Evolutionary conservation across 2,797 vertebrate species (phyloP).

Genomic region (Rhynchonycteris naso): DNA sequence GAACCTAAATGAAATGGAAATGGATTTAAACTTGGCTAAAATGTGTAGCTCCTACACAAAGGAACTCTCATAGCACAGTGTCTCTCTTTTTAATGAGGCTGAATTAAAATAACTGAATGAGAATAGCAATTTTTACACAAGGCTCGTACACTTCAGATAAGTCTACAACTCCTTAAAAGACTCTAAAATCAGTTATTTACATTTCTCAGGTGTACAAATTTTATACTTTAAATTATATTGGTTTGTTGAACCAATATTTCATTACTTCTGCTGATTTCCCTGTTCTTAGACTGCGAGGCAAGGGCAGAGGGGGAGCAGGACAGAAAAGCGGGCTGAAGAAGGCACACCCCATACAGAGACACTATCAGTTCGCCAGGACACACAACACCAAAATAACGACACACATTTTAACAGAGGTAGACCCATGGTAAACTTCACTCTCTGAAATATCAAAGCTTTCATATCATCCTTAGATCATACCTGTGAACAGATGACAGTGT

Average conservation of each 20-base stretch:
- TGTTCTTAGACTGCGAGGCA: not conserved
- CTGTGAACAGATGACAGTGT: conserved; percentile 61
- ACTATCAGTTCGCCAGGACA: not conserved
- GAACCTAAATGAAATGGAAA: not conserved
- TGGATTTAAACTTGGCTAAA: not conserved
- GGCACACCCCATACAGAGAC: fast-evolving
- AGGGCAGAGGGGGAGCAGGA: not conserved
- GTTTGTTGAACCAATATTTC: conserved; percentile 8
- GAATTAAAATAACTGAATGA: conserved; percentile 15
- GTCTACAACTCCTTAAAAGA: not conserved
- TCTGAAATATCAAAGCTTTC: conserved; percentile 83
- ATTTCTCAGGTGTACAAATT: conserved; percentile 39
- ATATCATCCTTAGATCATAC: conserved; percentile 83
- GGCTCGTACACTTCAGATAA: not conserved
- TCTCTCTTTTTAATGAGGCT: not conserved
- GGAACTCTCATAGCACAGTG: not conserved
- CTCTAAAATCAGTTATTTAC: not conserved
- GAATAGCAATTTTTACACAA: conserved; percentile 39
- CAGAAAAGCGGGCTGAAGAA: not conserved
- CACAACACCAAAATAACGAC: not conserved
- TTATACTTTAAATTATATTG: not conserved
- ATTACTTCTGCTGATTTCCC: not conserved
- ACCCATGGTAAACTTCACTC: conserved; percentile 78
- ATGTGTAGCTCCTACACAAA: not conserved
- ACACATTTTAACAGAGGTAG: conserved; percentile 74